Evolutionary conservation across 1,140 invertebrate species (phyloP).

Genomic region (Brachionus paranguensis): DNA sequence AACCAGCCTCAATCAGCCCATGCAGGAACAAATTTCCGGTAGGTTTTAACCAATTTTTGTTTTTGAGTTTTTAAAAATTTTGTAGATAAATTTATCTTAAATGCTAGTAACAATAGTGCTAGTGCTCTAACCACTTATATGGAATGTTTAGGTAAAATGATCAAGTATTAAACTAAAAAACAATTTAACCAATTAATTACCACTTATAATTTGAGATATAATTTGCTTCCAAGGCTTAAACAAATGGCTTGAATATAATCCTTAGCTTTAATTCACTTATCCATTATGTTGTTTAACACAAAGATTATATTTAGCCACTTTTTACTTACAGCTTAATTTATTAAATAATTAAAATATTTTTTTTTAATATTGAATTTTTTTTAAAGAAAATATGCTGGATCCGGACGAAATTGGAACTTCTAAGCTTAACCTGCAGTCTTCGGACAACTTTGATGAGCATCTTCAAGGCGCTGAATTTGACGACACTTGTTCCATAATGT

Average conservation of each 20-base stretch:
- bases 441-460: slow-evolving; percentile 32
- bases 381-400: not conserved
- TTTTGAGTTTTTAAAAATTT: slow-evolving; percentile 41
- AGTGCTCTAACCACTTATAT: slow-evolving; percentile 38
- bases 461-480: not conserved
- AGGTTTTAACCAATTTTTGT: not conserved
- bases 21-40: not conserved
- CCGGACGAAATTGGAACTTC: not conserved
- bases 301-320: not conserved
- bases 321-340: not conserved
- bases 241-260: not conserved
- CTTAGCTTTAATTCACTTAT: slow-evolving; percentile 36
- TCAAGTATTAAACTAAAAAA: not conserved
- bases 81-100: slow-evolving; percentile 34
- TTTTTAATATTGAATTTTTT: not conserved
- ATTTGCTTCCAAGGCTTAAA: not conserved
- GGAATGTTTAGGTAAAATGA: slow-evolving; percentile 35
- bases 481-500: not conserved
- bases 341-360: not conserved
- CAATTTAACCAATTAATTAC: not conserved
- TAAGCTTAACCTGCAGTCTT: not conserved
- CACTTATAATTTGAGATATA: not conserved
- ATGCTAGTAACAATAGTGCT: slow-evolving; percentile 35
- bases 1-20: not conserved
- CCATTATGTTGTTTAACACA: slow-evolving; percentile 34